Evolutionary conservation across 35 echinoderm and acorn worm species (phyloP).

Genomic region (Heliocidaris tuberculata): DNA sequence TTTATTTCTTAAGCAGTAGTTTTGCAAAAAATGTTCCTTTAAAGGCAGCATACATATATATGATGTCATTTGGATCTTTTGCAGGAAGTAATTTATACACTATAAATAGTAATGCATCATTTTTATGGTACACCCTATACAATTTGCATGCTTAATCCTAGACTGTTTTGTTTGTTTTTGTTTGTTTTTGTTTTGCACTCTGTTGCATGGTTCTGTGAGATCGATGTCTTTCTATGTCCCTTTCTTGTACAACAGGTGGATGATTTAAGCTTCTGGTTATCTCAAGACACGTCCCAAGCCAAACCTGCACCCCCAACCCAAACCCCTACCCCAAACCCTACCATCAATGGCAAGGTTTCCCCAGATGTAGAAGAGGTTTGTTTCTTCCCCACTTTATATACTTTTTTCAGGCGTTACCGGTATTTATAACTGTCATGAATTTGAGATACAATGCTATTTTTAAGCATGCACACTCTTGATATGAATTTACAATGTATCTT

Average conservation of each 20-base stretch:
- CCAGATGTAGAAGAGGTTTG: constrained; percentile 44
- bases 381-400: background rate
- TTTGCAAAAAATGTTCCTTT: too few species aligned
- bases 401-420: background rate
- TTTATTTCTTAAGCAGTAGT: too few species aligned
- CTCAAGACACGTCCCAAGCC: constrained; percentile 54
- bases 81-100: too few species aligned
- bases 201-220: background rate
- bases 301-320: background rate
- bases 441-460: too few species aligned
- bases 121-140: background rate
- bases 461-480: too few species aligned
- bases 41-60: too few species aligned
- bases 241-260: constrained; percentile 48
- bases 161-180: background rate
- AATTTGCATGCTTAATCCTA: background rate
- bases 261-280: constrained; percentile 93
- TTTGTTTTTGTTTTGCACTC: background rate
- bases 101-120: too few species aligned
- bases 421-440: too few species aligned
- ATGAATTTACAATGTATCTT: too few species aligned
- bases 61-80: too few species aligned
- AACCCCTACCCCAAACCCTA: constrained; percentile 17
- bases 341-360: background rate
- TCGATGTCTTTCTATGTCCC: background rate